These are phyloP conservation scores for Neolamprologus hecqui DNA, from an alignment of 2,113 vertebrate species.

Conservation along the genomic window DNA sequence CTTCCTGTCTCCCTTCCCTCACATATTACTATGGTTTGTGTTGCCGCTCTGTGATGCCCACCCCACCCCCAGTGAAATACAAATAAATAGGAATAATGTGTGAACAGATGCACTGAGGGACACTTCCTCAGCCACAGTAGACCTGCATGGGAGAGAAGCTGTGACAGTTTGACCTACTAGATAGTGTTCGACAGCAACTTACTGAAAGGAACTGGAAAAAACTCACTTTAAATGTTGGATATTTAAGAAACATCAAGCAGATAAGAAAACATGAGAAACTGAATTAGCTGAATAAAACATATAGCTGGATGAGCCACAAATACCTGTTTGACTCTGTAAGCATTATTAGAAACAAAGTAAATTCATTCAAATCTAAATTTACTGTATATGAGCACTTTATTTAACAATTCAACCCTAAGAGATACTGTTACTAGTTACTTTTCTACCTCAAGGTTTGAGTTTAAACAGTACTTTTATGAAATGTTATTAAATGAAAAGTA, in stretches of 20 bases:
- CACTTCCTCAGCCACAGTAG: not conserved
- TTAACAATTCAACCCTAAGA: not conserved
- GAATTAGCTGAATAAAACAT: not conserved
- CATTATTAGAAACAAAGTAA: not conserved
- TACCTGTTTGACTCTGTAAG: not conserved
- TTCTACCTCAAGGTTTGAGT: not conserved
- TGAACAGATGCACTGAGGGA: not conserved
- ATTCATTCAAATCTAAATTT: not conserved
- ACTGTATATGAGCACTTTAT: not conserved
- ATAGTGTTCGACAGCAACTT: not conserved
- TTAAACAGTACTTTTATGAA: not conserved
- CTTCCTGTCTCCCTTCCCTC: conserved; percentile 19
- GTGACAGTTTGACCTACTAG: not conserved
- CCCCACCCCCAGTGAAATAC: not conserved
- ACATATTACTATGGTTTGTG: not conserved
- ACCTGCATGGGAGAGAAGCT: not conserved
- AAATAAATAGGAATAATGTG: not conserved
- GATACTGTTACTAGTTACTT: not conserved
- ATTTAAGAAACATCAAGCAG: not conserved
- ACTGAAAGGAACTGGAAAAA: not conserved
- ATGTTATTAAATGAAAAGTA: not conserved
- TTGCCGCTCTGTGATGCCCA: not conserved
- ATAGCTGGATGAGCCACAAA: not conserved
- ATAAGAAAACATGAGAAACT: not conserved
- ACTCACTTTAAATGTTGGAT: not conserved